A percentile compares a stretch with the other conserved stretches of the same genome.
These are phyloP conservation scores for Ramphastos sulfuratus DNA, from an alignment of 2,113 vertebrate genomes.

Conservation along the genomic window DNA sequence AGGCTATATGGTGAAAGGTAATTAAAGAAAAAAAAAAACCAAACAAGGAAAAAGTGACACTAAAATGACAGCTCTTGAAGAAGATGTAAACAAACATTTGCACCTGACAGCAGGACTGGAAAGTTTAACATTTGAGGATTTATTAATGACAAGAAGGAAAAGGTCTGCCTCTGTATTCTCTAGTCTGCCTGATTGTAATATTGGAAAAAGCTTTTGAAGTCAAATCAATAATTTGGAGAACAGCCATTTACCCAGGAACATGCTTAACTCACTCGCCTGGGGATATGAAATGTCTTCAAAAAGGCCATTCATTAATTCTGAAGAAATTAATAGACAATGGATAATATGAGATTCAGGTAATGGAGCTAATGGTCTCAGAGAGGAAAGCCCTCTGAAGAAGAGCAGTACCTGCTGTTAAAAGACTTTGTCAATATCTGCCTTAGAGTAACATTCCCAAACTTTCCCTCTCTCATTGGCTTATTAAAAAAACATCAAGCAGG, in stretches of 20 bases:
- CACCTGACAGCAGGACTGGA: slow-evolving; percentile 6
- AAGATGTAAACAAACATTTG: slow-evolving; percentile 35
- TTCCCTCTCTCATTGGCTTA: background rate
- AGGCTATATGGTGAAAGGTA: slow-evolving; percentile 38
- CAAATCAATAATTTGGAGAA: background rate
- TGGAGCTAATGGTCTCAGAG: background rate
- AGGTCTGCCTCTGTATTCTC: background rate
- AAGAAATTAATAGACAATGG: background rate
- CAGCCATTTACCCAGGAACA: background rate
- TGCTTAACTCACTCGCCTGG: background rate
- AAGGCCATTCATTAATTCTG: background rate
- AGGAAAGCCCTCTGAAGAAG: background rate
- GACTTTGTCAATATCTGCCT: background rate
- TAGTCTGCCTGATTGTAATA: background rate
- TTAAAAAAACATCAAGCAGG: background rate
- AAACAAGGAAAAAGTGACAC: background rate
- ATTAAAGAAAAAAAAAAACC: slow-evolving; percentile 33
- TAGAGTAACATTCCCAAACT: background rate
- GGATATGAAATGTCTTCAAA: background rate
- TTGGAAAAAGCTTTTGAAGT: background rate
- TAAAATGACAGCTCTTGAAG: slow-evolving; percentile 27
- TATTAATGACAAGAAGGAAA: slow-evolving; percentile 21
- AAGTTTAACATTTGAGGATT: slow-evolving; percentile 41
- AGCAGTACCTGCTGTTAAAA: background rate
- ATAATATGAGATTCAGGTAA: background rate